Base-by-base conservation (phyloP, 2,888 invertebrate species). In the Brassicogethes aeneus region DNA sequence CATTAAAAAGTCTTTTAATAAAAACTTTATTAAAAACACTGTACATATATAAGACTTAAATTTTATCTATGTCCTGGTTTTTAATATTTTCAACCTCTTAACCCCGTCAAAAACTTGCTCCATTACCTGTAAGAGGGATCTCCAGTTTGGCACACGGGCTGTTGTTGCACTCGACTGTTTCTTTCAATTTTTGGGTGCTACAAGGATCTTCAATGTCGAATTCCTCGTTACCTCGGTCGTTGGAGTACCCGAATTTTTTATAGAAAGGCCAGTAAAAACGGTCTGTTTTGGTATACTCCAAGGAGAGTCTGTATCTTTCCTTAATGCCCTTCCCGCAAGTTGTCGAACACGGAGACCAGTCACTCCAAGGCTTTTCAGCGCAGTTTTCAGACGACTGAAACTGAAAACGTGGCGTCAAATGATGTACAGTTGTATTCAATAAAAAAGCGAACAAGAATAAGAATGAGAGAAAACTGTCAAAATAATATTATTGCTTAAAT, bases 341-440 rank as follows among this genome's bases (percentile, higher is more conserved):
- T 16, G 79, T 79, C 10, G 84, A 78, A 62, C 91, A 91, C 1
- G 86, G 80, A 2, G 85, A 81, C 87, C 90, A 91, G 7, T 75
- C 72, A 35, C 85, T 82, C 91, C 91, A 91, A 2, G 74, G 65
- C 0, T 79, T 75, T 42, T 82, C 77, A 3, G 72, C 73, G 58
- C 90, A 91, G 17, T 56, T 54, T 13, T 42, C 35, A 14, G 23
- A 10, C 23, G n/a, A n/a, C n/a, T 41, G 40, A 13, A 38, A n/a
- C 48, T 46, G 17, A 16, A 38, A 41, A 15, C n/a, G n/a, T 39
- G 3, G n/a, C n/a, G n/a, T n/a, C n/a, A n/a, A n/a, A n/a, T n/a
- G n/a, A n/a, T n/a, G n/a, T n/a, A n/a, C n/a, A n/a, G n/a, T n/a
- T n/a, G n/a, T n/a, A n/a, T n/a, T n/a, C n/a, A n/a, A n/a, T n/a